These are phyloP conservation scores for Sarcoramphus papa DNA, from an alignment of 2,797 vertebrate species.

Conservation along the genomic window DNA sequence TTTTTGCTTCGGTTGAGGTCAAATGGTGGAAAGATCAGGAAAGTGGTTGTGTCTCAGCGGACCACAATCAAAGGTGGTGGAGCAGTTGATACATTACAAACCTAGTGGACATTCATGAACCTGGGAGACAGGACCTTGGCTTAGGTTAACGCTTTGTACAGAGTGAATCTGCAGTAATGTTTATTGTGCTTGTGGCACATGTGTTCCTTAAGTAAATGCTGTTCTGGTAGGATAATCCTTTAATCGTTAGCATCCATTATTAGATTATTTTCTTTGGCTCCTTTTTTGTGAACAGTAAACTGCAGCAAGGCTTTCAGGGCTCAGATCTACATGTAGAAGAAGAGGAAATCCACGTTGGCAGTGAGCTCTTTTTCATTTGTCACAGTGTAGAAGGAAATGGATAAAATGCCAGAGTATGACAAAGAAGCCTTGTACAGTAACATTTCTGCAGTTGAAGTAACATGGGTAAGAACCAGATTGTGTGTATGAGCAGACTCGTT, in stretches of 20 bases:
- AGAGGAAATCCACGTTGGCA: neutral
- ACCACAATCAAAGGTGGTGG: too few relatives aligned
- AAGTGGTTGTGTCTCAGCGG: rapidly evolving
- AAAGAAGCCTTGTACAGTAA: neutral
- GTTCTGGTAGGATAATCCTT: neutral
- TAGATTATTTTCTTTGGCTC: neutral
- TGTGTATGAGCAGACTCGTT: neutral
- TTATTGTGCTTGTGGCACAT: rapidly evolving
- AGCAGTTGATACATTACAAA: rapidly evolving
- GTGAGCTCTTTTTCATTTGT: neutral
- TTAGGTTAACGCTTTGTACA: rapidly evolving
- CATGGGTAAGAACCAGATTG: neutral
- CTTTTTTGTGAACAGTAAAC: neutral
- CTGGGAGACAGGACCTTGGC: too few relatives aligned
- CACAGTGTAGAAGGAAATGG: neutral
- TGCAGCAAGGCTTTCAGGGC: neutral
- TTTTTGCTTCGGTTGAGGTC: neutral
- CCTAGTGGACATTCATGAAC: too few relatives aligned
- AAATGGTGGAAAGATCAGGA: neutral
- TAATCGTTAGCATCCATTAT: neutral
- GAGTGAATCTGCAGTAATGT: too few relatives aligned
- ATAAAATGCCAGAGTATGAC: neutral
- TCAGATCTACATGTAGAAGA: neutral
- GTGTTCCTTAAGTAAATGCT: neutral
- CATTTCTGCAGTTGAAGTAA: neutral